Evolutionary conservation across 2,888 invertebrate species (phyloP).

Genomic region (Campaea margaritaria): DNA sequence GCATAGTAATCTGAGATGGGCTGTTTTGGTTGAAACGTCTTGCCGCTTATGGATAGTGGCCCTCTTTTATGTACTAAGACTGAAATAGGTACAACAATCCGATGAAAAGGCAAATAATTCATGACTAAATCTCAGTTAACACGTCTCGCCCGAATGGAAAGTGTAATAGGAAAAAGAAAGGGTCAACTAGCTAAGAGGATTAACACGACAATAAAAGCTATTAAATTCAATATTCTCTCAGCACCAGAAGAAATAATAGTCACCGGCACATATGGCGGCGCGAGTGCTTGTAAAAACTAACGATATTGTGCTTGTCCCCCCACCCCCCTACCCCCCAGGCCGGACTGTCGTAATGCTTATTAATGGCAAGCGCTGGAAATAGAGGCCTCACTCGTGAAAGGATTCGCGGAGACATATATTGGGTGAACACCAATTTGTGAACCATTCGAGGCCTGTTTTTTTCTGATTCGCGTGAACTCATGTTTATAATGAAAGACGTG

Average conservation of each 20-base stretch:
- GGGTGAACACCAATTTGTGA: conserved; percentile 26
- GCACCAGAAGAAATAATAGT: conserved; percentile 25
- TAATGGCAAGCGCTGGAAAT: conserved; percentile 24
- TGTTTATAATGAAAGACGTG: too few relatives aligned
- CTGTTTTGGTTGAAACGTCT: too few relatives aligned
- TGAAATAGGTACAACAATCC: background rate
- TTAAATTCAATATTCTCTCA: conserved; percentile 33
- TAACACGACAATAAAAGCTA: conserved; percentile 30
- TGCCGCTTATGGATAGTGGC: too few relatives aligned
- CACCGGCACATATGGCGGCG: conserved; percentile 33
- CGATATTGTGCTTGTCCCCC: conserved; percentile 36
- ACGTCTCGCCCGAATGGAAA: conserved; percentile 18
- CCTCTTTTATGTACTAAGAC: too few relatives aligned
- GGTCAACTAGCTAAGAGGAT: conserved; percentile 24
- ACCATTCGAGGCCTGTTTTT: conserved; percentile 19
- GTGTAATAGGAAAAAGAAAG: conserved; percentile 9
- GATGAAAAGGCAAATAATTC: background rate
- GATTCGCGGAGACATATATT: conserved; percentile 27
- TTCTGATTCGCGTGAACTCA: background rate
- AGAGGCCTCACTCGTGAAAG: conserved; percentile 19
- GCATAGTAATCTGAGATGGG: too few relatives aligned
- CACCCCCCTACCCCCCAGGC: conserved; percentile 24
- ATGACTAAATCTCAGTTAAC: conserved; percentile 14
- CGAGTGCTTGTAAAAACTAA: conserved; percentile 43
- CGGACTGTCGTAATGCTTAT: conserved; percentile 36